Evolutionary conservation across 2,888 invertebrate genomes (phyloP).

Genomic region (Philereme transversata): DNA sequence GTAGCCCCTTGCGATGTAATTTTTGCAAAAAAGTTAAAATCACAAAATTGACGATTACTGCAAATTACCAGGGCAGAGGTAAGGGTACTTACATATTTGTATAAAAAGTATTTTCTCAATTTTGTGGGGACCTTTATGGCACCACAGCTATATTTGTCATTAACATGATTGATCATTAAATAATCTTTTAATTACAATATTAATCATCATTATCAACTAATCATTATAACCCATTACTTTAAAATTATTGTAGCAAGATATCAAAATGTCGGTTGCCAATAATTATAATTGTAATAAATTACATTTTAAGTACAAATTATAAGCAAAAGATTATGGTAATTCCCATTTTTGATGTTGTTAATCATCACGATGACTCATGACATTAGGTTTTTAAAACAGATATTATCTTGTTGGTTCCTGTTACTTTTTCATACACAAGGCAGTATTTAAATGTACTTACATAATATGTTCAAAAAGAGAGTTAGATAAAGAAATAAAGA

Average conservation of each 20-base stretch:
- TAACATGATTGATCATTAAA: background rate
- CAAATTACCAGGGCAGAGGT: too few relatives aligned
- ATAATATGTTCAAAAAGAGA: too few relatives aligned
- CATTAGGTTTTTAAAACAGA: background rate
- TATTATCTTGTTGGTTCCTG: background rate
- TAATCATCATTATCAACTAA: constrained; percentile 1
- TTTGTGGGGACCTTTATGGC: too few relatives aligned
- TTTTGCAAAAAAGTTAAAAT: too few relatives aligned
- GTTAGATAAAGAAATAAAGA: too few relatives aligned
- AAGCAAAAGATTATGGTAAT: constrained; percentile 1
- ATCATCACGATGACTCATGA: background rate
- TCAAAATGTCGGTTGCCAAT: constrained; percentile 6
- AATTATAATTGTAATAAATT: constrained; percentile 13
- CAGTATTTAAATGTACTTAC: too few relatives aligned
- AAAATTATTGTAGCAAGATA: constrained; percentile 1
- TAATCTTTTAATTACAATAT: background rate
- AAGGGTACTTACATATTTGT: too few relatives aligned
- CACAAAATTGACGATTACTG: too few relatives aligned
- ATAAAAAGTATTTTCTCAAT: too few relatives aligned
- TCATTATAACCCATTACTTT: constrained; percentile 10
- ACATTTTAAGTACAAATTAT: constrained; percentile 6
- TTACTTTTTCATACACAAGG: too few relatives aligned
- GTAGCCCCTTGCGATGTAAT: too few relatives aligned
- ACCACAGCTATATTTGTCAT: too few relatives aligned
- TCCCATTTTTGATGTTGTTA: background rate